A percentile compares a stretch with the other conserved stretches of the same genome.
These are phyloP conservation scores for Hirudinaria manillensis DNA, from an alignment of 2,888 invertebrate genomes.

Conservation along the genomic window DNA sequence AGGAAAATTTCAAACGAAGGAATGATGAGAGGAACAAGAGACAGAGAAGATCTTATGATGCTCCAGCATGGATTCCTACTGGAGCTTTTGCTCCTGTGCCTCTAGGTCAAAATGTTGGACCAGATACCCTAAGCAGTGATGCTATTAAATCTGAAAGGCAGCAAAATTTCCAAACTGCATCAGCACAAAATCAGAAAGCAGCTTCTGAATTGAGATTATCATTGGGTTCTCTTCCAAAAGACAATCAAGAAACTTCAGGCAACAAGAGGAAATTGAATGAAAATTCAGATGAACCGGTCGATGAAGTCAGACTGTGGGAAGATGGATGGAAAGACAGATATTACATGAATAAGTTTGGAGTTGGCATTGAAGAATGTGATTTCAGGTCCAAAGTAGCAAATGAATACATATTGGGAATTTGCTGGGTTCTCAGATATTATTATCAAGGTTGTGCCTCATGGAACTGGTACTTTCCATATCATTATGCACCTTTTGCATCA, in stretches of 20 bases:
- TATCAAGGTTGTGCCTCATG: slow-evolving; percentile 98
- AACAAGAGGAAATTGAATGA: neutral
- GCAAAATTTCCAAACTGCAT: slow-evolving; percentile 45
- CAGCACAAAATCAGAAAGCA: slow-evolving; percentile 46
- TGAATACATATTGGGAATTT: slow-evolving; percentile 89
- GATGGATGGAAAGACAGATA: slow-evolving; percentile 96
- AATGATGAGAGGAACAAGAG: slow-evolving; percentile 62
- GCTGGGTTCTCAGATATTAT: slow-evolving; percentile 97
- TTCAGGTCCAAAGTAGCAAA: slow-evolving; percentile 85
- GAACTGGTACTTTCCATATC: slow-evolving; percentile 99
- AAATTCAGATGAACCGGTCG: slow-evolving; percentile 63
- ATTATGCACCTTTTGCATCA: slow-evolving; percentile 98
- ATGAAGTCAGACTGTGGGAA: slow-evolving; percentile 79
- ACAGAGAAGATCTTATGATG: slow-evolving; percentile 46
- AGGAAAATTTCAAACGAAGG: slow-evolving; percentile 66
- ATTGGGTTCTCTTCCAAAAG: neutral
- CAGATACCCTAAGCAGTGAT: slow-evolving; percentile 70
- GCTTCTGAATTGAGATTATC: slow-evolving; percentile 53
- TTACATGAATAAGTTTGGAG: slow-evolving; percentile 66
- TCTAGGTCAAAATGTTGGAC: slow-evolving; percentile 53
- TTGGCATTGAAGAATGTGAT: slow-evolving; percentile 57
- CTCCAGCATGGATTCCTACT: slow-evolving; percentile 54
- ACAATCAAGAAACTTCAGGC: neutral
- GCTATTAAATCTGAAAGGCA: slow-evolving; percentile 64
- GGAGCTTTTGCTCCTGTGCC: slow-evolving; percentile 71